Evolutionary conservation across 1,140 invertebrate genomes (phyloP).

Genomic region (Octopus bimaculoides): DNA sequence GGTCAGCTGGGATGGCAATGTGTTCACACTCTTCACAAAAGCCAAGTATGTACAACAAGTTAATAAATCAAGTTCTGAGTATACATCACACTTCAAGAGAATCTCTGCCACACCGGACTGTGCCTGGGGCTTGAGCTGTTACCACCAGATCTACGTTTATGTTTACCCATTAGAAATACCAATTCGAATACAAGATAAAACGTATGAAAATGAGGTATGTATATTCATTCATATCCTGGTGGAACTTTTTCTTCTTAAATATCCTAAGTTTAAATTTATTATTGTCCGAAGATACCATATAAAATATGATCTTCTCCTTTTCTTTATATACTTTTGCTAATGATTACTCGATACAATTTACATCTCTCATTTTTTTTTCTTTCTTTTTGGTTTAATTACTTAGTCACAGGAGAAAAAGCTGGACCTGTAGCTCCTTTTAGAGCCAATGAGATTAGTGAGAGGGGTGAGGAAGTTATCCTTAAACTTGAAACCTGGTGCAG

Average conservation of each 20-base stretch:
- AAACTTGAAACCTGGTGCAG: too few relatives aligned
- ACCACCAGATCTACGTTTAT: constrained; percentile 87
- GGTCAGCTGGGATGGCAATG: constrained; percentile 81
- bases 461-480: too few relatives aligned
- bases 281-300: too few relatives aligned
- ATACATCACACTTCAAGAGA: constrained; percentile 81
- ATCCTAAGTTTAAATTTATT: too few relatives aligned
- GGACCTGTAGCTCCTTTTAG: too few relatives aligned
- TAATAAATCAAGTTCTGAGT: constrained; percentile 61
- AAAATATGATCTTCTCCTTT: too few relatives aligned
- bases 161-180: constrained; percentile 85
- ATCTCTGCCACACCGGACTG: constrained; percentile 78
- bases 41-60: constrained; percentile 80
- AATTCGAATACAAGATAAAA: constrained; percentile 83
- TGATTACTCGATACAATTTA: too few relatives aligned
- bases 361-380: too few relatives aligned
- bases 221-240: constrained; percentile 11
- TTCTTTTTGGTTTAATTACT: too few relatives aligned
- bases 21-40: constrained; percentile 76
- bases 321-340: too few relatives aligned
- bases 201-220: constrained; percentile 86
- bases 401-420: too few relatives aligned
- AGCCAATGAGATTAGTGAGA: too few relatives aligned
- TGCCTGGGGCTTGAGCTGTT: constrained; percentile 87
- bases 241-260: background rate